Base-by-base conservation (phyloP, 37 sponge, comb jelly and placozoan species). In the Theonella swinhoei region DNA sequence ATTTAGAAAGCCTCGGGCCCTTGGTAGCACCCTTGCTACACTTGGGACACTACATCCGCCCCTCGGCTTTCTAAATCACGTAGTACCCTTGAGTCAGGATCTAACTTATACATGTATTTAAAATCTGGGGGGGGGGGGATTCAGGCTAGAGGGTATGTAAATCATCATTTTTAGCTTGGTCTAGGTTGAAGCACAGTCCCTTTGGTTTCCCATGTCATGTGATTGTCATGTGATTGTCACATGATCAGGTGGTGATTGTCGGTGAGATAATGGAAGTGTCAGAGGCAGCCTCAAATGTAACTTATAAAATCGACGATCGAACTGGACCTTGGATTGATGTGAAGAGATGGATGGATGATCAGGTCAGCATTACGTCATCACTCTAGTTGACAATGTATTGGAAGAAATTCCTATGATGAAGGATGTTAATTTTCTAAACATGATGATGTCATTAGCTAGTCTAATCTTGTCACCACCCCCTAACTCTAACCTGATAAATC, bases 321-420 rank as follows among this genome's bases (percentile, higher is more conserved):
- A 95, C 96, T 23, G 95, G 91, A 42, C 89, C 96, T 14, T 89
- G 80, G 74, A 60, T 93, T 31, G 75, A 90, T 26, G 94, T 97
- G 0, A 76, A 89, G 47, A 88, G 77, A 80, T 94, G 89, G 92
- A 24, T 91, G 29, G 83, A 90, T 5, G 86, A 85, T 20, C 84
- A 96, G 77, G 91, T 90, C 34, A 69, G 81, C 24, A 26, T 0
- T 1, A 58, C n/a, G n/a, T n/a, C n/a, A n/a, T n/a, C n/a, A n/a
- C n/a, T n/a, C n/a, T n/a, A n/a, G n/a, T n/a, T n/a, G n/a, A n/a
- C n/a, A n/a, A n/a, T n/a, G n/a, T n/a, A n/a, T n/a, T n/a, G n/a
- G n/a, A n/a, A n/a, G n/a, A n/a, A n/a, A n/a, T n/a, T n/a, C n/a
- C n/a, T n/a, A n/a, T n/a, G n/a, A n/a, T n/a, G n/a, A n/a, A n/a